Conservation (phyloP, 2,888 invertebrate genomes). For the Crematogaster levior region DNA sequence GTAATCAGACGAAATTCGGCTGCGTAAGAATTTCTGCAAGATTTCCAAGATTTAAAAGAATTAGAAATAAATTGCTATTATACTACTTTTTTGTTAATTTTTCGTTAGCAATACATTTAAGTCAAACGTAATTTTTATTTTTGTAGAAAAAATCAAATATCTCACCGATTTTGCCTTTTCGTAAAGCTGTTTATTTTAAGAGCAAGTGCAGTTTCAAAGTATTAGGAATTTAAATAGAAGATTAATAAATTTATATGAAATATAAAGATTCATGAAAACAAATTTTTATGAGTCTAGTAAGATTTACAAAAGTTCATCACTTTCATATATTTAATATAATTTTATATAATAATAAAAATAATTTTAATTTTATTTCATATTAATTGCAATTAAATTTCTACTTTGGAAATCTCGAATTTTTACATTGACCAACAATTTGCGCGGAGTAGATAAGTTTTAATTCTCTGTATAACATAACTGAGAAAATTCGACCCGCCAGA, state of each 20-base stretch:
- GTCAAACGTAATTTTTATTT: not conserved
- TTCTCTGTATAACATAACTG: not conserved
- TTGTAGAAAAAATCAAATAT: not conserved
- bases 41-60: not conserved
- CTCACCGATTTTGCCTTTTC: not conserved
- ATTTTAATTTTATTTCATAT: not conserved
- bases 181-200: not conserved
- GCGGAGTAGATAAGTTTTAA: not conserved
- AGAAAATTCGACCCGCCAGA: not conserved
- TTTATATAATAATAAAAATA: not conserved
- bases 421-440: not conserved
- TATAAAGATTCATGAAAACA: slow-evolving; percentile 1
- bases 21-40: not conserved
- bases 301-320: not conserved
- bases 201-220: not conserved
- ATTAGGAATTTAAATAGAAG: slow-evolving; percentile 19
- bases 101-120: not conserved
- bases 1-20: not conserved
- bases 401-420: not conserved
- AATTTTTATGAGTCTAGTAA: not conserved
- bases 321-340: too few relatives aligned
- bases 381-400: not conserved
- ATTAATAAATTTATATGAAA: not conserved
- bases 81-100: not conserved
- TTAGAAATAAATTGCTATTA: not conserved